Conservation (phyloP, 2,888 invertebrate genomes). For the Andrena bucephala region DNA sequence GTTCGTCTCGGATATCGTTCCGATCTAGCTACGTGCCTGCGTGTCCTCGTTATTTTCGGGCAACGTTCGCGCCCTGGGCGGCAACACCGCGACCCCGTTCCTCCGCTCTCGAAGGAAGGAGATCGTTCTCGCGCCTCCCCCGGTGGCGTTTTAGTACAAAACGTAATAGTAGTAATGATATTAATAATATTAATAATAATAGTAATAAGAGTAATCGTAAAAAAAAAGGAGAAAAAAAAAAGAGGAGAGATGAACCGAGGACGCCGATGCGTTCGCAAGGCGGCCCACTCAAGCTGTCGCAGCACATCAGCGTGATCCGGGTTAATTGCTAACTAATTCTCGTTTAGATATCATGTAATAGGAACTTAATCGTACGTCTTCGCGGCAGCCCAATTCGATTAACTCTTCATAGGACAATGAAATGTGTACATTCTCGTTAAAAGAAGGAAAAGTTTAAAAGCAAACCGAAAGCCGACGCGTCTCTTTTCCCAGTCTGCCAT, state of each 20-base stretch:
- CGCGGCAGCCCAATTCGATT: slow-evolving; percentile 57
- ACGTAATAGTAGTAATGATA: slow-evolving; percentile 2
- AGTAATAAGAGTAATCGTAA: slow-evolving; percentile 6
- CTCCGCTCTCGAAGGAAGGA: slow-evolving; percentile 1
- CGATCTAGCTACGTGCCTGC: slow-evolving; percentile 22
- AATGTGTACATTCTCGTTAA: slow-evolving; percentile 3
- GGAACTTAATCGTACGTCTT: slow-evolving; percentile 79
- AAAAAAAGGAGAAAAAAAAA: slow-evolving; percentile 18
- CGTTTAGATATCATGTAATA: slow-evolving; percentile 77
- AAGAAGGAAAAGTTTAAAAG: neutral
- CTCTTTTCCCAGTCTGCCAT: neutral
- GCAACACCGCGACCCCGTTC: slow-evolving; percentile 9
- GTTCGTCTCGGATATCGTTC: slow-evolving; percentile 49
- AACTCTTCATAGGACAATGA: slow-evolving; percentile 49
- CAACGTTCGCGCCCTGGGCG: neutral
- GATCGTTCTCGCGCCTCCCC: neutral
- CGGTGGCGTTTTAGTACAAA: slow-evolving; percentile 19
- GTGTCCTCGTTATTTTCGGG: slow-evolving; percentile 31
- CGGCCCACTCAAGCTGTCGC: slow-evolving; percentile 51
- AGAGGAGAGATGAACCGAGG: slow-evolving; percentile 24
- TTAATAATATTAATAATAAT: slow-evolving; percentile 10
- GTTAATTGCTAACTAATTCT: slow-evolving; percentile 75
- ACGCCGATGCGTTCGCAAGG: slow-evolving; percentile 44
- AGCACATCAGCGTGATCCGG: slow-evolving; percentile 60
- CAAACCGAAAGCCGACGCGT: neutral